Percentiles rank a stretch among this genome's conserved stretches.
Evolutionary conservation across 2,113 vertebrate genomes (phyloP).

Genomic region (Ageneiosus marmoratus): DNA sequence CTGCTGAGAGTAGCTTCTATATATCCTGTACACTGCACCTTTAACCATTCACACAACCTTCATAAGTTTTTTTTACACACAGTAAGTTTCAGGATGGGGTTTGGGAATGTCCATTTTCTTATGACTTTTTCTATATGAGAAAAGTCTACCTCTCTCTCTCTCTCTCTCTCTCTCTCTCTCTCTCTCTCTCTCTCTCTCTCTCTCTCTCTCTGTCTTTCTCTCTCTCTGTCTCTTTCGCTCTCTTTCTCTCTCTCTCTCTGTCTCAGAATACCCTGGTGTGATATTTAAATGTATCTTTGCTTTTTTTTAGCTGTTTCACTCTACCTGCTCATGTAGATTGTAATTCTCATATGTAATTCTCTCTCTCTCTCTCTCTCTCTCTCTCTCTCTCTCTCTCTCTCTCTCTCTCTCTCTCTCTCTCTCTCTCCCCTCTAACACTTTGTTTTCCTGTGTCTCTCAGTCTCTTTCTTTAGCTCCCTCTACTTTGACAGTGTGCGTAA

Average conservation of each 20-base stretch:
- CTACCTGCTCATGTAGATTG: not conserved
- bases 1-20: too few relatives aligned
- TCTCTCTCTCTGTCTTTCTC: not conserved
- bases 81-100: not conserved
- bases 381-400: not conserved
- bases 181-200: too few relatives aligned
- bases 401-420: not conserved
- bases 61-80: not conserved
- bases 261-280: not conserved
- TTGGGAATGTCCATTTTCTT: not conserved
- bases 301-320: not conserved
- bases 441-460: not conserved
- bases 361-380: too few relatives aligned
- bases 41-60: not conserved
- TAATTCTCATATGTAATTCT: too few relatives aligned
- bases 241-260: not conserved
- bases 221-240: not conserved
- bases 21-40: too few relatives aligned
- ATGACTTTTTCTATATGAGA: not conserved
- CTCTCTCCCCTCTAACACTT: not conserved
- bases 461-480: slow-evolving; percentile 19
- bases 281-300: not conserved
- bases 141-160: not conserved
- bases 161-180: too few relatives aligned
- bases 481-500: slow-evolving; percentile 6